phyloP scores from a whole-genome alignment of 2,797 vertebrate species.

The Gallinago solitaria region DNA sequence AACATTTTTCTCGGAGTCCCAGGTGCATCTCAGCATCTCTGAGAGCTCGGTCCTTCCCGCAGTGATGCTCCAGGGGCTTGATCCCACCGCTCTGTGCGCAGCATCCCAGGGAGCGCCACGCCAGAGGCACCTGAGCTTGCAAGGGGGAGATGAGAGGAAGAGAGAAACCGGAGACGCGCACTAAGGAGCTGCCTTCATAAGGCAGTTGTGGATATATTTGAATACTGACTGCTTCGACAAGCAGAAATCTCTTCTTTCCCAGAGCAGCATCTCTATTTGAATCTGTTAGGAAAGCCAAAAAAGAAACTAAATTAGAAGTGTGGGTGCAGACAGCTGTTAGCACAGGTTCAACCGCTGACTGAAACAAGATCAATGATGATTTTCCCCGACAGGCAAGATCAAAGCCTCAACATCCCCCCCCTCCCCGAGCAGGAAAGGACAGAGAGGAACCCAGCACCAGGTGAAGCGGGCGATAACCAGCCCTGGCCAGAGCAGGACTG shows the following conservation, averaged over 20 bases:
- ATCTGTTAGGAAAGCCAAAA: background rate
- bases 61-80: background rate
- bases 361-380: background rate
- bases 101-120: background rate
- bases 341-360: background rate
- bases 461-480: background rate
- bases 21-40: background rate
- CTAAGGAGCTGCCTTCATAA: background rate
- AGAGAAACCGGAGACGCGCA: background rate
- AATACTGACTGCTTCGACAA: background rate
- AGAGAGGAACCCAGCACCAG: background rate
- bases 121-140: background rate
- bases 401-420: background rate
- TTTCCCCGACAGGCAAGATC: background rate
- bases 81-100: background rate
- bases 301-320: background rate
- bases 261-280: background rate
- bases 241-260: background rate
- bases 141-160: rapidly evolving
- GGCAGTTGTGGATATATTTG: background rate
- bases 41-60: background rate
- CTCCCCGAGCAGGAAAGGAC: background rate
- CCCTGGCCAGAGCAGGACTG: background rate
- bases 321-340: background rate
- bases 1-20: rapidly evolving